Conservation (phyloP, 2,113 vertebrate species). For the Terrapene triunguis region DNA sequence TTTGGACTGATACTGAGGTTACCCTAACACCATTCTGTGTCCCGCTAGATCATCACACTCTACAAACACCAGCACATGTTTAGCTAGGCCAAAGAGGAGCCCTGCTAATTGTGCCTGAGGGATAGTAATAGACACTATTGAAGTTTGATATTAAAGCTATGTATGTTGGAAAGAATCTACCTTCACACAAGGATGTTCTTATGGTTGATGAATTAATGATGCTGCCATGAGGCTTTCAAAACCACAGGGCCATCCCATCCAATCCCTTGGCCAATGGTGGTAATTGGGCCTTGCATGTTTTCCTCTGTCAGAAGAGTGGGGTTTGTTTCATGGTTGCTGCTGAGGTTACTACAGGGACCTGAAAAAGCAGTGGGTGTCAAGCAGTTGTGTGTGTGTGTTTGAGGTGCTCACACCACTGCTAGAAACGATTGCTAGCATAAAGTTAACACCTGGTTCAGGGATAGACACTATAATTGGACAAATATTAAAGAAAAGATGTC, state of each 20-base stretch:
- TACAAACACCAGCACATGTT: conserved; percentile 25
- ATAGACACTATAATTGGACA: not conserved
- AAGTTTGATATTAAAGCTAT: not conserved
- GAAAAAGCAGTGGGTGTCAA: not conserved
- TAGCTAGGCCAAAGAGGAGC: not conserved
- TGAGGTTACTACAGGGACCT: not conserved
- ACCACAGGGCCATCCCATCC: not conserved
- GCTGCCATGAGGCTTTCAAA: not conserved
- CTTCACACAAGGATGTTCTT: rapidly evolving
- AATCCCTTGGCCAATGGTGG: not conserved
- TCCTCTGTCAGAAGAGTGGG: not conserved
- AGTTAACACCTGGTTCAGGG: not conserved
- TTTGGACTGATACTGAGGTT: not conserved
- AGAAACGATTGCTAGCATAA: too few species aligned
- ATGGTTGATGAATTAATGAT: not conserved
- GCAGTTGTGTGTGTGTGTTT: not conserved
- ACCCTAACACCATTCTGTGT: not conserved
- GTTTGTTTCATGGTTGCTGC: not conserved
- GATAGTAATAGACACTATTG: not conserved
- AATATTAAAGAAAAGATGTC: not conserved
- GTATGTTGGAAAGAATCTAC: not conserved
- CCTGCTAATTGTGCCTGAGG: not conserved
- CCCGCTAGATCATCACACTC: conserved; percentile 30
- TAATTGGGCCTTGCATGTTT: not conserved
- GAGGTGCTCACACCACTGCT: not conserved